phyloP scores from a whole-genome alignment of 53 echinoderm and acorn worm species.

The Apostichopus leukothele region DNA sequence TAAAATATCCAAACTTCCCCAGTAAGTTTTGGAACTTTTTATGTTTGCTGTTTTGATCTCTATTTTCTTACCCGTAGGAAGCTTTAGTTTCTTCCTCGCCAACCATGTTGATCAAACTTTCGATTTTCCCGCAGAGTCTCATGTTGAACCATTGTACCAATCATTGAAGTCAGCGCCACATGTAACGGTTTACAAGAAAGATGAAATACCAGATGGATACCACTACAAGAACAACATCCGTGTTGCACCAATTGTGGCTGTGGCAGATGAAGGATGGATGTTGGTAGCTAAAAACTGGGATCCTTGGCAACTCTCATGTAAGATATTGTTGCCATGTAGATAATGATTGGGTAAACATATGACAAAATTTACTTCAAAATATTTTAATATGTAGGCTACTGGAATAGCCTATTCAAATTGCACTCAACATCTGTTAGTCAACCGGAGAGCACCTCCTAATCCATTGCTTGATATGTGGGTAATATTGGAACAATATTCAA shows the following conservation, averaged over 20 bases:
- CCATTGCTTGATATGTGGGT: too few relatives aligned
- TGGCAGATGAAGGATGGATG: conserved; percentile 82
- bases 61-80: too few relatives aligned
- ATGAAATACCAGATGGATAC: conserved; percentile 65
- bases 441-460: too few relatives aligned
- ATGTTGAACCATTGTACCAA: conserved; percentile 10
- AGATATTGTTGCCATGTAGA: conserved; percentile 1
- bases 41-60: too few relatives aligned
- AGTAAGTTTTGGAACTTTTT: too few relatives aligned
- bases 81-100: not conserved
- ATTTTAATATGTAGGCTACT: too few relatives aligned
- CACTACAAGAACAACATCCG: conserved; percentile 77
- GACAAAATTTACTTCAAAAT: too few relatives aligned
- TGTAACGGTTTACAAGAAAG: conserved; percentile 68
- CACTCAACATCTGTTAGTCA: too few relatives aligned
- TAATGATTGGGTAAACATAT: too few relatives aligned
- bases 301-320: not conserved
- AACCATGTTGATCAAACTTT: not conserved
- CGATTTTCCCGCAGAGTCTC: not conserved
- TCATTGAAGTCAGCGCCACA: conserved; percentile 36
- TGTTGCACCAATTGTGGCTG: conserved; percentile 74
- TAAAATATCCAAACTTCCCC: too few relatives aligned
- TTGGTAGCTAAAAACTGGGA: conserved; percentile 42
- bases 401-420: too few relatives aligned
- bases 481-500: too few relatives aligned